Evolutionary conservation across 2,113 vertebrate genomes (phyloP), one percentile per base, ranked within the genome.

Genomic region (Kryptolebias marmoratus): DNA sequence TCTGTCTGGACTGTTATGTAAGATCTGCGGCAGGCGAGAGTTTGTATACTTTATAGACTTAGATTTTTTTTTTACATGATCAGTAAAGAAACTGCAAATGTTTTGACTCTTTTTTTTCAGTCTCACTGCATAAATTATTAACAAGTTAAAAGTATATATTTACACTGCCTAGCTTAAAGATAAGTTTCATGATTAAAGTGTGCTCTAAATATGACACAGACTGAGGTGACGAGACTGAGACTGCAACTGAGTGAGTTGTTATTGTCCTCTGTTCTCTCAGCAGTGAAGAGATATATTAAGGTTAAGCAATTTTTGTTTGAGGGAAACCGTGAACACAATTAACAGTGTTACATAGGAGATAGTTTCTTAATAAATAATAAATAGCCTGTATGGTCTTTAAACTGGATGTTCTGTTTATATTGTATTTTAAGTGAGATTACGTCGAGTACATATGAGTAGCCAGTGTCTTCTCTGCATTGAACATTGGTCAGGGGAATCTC

Each of bases 1-100:
- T 83, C 66, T 58, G 56, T 45, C 39, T 42, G 31, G 36, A 68
- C 47, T 64, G 69, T 85, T 85, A 78, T 15, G 42, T 42, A 81
- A 81, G 30, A 58, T 31, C 61, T 27, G 16, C 57, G 48, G 64
- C 57, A 78, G 77, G 15, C 42, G 45, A 39, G 18, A 69, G 56
- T 63, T 76, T 58, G 45, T 13, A 57, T 31, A 76, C 22, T 50
- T 27, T 49, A 75, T 42, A 68, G 48, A 55, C 28, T 7, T 36
- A 53, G 22, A 22, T 22, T 22, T 22, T 52, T 36, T 45, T n/a
- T 55, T 79, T 47, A 30, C n/a, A 58, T 12, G 39, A 28, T 44
- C 58, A 57, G 28, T 8, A 63, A 53, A 69, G 15, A 65, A 31
- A 63, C 4, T 57, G 36, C 1, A 32, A 50, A 31, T 31, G 47